Percentiles rank a stretch among this genome's conserved stretches.
Conservation (phyloP, 2,888 invertebrate genomes). For the Epirrhoe tristata region DNA sequence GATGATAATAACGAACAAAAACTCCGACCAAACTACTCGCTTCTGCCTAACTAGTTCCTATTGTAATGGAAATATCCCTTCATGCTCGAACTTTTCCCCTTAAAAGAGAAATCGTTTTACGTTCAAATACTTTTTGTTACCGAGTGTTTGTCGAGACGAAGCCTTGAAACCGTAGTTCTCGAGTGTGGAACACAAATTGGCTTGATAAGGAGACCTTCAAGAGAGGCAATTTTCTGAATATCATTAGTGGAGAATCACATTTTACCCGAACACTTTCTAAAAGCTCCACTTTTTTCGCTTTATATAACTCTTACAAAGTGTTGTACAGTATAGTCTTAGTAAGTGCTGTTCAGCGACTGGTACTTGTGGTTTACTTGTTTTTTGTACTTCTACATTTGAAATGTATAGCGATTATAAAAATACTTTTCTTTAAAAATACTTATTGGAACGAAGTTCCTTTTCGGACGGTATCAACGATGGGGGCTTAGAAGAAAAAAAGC, state of each 20-base stretch:
- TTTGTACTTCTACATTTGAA: too few species aligned
- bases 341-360: background rate
- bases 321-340: background rate
- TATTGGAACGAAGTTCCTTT: too few species aligned
- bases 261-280: background rate
- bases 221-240: conserved; percentile 13
- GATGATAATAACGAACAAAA: conserved; percentile 30
- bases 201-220: conserved; percentile 19
- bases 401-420: too few species aligned
- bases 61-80: conserved; percentile 50
- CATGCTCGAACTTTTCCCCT: conserved; percentile 28
- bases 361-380: too few species aligned
- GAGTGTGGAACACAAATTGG: conserved; percentile 38
- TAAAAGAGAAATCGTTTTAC: conserved; percentile 31
- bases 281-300: background rate
- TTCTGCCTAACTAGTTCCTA: conserved; percentile 48
- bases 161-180: conserved; percentile 22
- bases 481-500: too few species aligned
- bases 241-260: conserved; percentile 19
- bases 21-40: conserved; percentile 27
- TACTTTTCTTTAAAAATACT: too few species aligned
- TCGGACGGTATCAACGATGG: too few species aligned
- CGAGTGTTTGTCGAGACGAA: conserved; percentile 25
- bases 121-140: conserved; percentile 27
- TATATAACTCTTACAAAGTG: background rate